Percentiles rank a stretch among this genome's conserved stretches.
Evolutionary conservation across 2,888 invertebrate genomes (phyloP).

Genomic region (Choreutis nemorana): DNA sequence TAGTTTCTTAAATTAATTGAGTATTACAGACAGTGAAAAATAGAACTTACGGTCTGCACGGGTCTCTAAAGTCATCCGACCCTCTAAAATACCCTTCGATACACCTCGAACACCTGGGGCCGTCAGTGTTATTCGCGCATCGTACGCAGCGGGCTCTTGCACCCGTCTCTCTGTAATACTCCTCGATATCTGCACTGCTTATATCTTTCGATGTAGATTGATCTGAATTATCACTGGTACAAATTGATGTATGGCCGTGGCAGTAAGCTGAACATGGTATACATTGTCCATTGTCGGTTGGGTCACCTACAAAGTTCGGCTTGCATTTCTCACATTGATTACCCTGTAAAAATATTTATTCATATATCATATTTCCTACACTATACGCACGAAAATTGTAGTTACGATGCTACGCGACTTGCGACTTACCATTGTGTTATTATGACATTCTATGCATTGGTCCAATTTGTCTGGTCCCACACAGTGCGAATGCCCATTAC

Average conservation of each 20-base stretch:
- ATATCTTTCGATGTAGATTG: slow-evolving; percentile 51
- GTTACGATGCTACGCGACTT: not conserved
- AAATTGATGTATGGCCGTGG: slow-evolving; percentile 85
- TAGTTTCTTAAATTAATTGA: not conserved
- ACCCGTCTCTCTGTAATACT: slow-evolving; percentile 70
- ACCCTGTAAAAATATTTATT: no score
- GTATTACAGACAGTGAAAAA: not conserved
- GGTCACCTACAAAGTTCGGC: slow-evolving; percentile 91
- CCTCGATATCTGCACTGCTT: slow-evolving; percentile 64
- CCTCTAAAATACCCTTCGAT: slow-evolving; percentile 79
- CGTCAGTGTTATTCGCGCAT: slow-evolving; percentile 84
- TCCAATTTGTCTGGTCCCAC: slow-evolving; percentile 85
- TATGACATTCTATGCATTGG: slow-evolving; percentile 84
- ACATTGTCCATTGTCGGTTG: slow-evolving; percentile 85
- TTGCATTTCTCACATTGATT: slow-evolving; percentile 91
- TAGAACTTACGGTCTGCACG: slow-evolving; percentile 74
- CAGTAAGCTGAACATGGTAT: slow-evolving; percentile 89
- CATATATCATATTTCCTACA: not conserved
- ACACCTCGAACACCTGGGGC: slow-evolving; percentile 84
- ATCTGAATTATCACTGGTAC: slow-evolving; percentile 69
- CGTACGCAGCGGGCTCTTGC: slow-evolving; percentile 83
- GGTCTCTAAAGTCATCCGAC: slow-evolving; percentile 76
- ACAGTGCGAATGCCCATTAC: slow-evolving; percentile 94
- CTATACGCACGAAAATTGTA: not conserved
- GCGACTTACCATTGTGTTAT: slow-evolving; percentile 82